These are phyloP conservation scores for Accipiter cooperii DNA, from an alignment of 2,113 vertebrate species.

Conservation along the genomic window DNA sequence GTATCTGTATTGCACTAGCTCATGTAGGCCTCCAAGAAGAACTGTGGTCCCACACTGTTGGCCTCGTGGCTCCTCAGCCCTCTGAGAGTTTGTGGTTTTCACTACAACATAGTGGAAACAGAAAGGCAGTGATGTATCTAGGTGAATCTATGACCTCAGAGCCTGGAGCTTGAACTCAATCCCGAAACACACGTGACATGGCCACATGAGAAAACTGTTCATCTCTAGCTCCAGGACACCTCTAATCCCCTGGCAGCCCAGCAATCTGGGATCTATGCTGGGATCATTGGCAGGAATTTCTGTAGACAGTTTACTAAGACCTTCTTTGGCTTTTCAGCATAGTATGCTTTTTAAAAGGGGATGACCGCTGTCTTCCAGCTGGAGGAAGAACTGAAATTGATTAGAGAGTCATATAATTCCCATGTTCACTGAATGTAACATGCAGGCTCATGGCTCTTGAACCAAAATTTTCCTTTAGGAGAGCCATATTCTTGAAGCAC, in stretches of 20 bases:
- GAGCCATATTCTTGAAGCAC: neutral
- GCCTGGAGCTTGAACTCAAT: neutral
- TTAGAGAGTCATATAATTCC: neutral
- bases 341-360: neutral
- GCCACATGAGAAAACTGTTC: neutral
- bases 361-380: neutral
- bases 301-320: neutral
- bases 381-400: neutral
- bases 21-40: neutral
- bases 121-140: neutral
- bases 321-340: neutral
- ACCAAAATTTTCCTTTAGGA: neutral
- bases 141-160: neutral
- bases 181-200: fast-evolving
- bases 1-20: neutral
- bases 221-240: neutral
- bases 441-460: neutral
- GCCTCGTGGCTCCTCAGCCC: neutral
- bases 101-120: neutral
- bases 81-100: neutral
- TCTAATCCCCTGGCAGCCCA: neutral
- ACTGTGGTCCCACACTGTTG: neutral
- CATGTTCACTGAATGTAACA: neutral
- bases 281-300: neutral
- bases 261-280: neutral